These are phyloP conservation scores for Tenebrio molitor DNA, from an alignment of 1,140 invertebrate species.

Conservation along the genomic window DNA sequence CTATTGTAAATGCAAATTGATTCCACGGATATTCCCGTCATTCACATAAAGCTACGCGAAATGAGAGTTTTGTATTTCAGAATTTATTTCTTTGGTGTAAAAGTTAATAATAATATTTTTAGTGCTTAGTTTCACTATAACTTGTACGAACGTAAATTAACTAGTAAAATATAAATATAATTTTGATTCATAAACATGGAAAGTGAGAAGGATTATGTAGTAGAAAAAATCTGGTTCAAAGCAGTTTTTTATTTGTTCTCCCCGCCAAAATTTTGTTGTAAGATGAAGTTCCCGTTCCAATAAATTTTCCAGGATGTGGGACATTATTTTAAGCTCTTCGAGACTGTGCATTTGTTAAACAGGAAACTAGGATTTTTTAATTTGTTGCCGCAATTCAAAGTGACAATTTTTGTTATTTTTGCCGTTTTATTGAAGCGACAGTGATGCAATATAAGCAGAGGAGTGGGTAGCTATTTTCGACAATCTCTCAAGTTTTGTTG, in stretches of 20 bases:
- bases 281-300: background rate
- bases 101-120: no score
- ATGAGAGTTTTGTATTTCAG: no score
- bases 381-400: no score
- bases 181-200: no score
- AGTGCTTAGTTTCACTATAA: no score
- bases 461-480: slow-evolving; percentile 7
- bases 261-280: background rate
- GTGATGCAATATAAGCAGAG: slow-evolving; percentile 15
- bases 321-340: slow-evolving; percentile 10
- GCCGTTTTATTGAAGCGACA: slow-evolving; percentile 16
- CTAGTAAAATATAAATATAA: no score
- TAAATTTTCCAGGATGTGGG: slow-evolving; percentile 13
- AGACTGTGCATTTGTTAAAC: background rate
- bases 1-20: no score
- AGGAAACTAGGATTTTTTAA: background rate
- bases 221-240: background rate
- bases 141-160: no score
- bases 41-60: no score
- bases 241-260: slow-evolving; percentile 7
- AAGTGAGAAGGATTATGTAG: no score
- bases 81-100: no score
- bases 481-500: background rate
- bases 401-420: slow-evolving; percentile 10
- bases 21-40: no score